Percentiles rank a stretch among this genome's conserved stretches.
Conservation (phyloP, 1,140 invertebrate species). For the Diachasmimorpha longicaudata region DNA sequence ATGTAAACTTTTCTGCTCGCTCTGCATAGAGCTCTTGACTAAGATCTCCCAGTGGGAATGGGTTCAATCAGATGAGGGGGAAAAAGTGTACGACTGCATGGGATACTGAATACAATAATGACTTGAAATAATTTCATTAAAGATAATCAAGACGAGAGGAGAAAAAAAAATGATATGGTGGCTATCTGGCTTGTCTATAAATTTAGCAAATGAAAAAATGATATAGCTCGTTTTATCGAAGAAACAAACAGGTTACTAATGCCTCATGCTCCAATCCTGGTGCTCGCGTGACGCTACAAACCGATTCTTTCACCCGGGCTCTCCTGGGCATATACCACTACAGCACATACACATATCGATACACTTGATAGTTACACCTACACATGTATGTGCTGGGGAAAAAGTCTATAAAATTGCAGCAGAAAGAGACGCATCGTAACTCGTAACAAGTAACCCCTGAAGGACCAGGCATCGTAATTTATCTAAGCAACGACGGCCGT, state of each 20-base stretch:
- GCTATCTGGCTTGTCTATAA: slow-evolving; percentile 50
- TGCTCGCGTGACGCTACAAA: slow-evolving; percentile 44
- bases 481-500: slow-evolving; percentile 29
- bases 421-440: slow-evolving; percentile 13
- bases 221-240: slow-evolving; percentile 51
- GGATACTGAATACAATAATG: neutral
- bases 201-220: slow-evolving; percentile 52
- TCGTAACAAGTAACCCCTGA: slow-evolving; percentile 23
- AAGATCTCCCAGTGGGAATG: too few species aligned
- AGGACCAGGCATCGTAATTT: slow-evolving; percentile 26
- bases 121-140: neutral
- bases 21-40: too few species aligned
- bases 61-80: neutral
- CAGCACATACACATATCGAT: neutral
- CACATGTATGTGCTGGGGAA: neutral
- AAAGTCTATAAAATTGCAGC: neutral
- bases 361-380: neutral
- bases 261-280: slow-evolving; percentile 41
- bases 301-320: slow-evolving; percentile 11
- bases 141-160: neutral
- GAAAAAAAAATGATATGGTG: slow-evolving; percentile 17
- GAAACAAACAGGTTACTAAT: slow-evolving; percentile 55
- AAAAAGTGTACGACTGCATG: neutral
- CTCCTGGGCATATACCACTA: neutral
- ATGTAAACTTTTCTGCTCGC: too few species aligned